Base-by-base conservation (phyloP, 2,888 invertebrate genomes). In the Meta bourneti region DNA sequence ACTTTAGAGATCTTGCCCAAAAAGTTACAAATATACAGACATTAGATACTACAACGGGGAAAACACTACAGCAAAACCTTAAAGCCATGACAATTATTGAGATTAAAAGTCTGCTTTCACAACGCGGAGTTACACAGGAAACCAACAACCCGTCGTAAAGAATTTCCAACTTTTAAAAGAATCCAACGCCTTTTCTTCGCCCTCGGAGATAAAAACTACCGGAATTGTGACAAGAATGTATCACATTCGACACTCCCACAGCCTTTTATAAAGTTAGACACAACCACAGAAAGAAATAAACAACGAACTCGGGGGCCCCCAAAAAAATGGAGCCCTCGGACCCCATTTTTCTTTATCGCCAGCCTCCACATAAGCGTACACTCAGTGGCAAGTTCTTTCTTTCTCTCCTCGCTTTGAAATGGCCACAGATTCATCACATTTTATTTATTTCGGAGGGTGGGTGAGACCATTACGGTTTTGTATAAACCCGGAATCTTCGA, bases 341-440 rank as follows among this genome's bases (percentile, higher is more conserved):
- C 79, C 79, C 69, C 51, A 86, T 78, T 69, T 86, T 78, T 87
- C 79, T 79, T 80, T 80, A 69, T 79, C 72, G 54, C 52, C 34
- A 34, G 34, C 72, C 16, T 71, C 34, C 79, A 71, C 71, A 70
- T 80, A 87, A 87, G 54, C 71, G 80, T 72, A 69, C 78, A 86
- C 70, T 86, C 77, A 79, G 87, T 87, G 72, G 71, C 87, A n/a
- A 79, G 16, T 20, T 54, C 20, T 84, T 74, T 75, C 34, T 74
- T 75, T 77, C 34, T 72, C 20, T 34, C 20, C 20, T 16, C 61
- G 71, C 54, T 13, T 61, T 34, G 20, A 81, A 88, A 88, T 81
- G 88, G 80, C 74, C 52, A 34, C 51, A 81, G 72, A 88, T 88
- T 80, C 74, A 88, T 88, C 88, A 80, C 80, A 81, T 81, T 88